Conservation (phyloP, 2,113 vertebrate species). For the Indicator maculatus region DNA sequence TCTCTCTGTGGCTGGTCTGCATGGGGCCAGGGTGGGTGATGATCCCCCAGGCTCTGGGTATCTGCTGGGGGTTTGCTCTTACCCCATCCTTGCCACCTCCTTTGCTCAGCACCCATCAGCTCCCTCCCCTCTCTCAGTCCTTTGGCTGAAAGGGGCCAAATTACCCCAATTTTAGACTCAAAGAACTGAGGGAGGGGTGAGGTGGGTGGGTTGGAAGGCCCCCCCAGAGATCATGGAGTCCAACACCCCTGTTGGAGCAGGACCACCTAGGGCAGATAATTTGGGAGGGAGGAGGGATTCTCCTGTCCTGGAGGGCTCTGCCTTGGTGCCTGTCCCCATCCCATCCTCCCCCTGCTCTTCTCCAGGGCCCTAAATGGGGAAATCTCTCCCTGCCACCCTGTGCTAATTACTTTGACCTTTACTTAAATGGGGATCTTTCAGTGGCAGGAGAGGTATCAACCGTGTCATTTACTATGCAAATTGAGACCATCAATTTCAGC, state of each 20-base stretch:
- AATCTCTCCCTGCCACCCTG: neutral
- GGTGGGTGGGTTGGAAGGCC: no score
- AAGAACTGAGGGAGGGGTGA: no score
- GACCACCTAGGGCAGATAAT: no score
- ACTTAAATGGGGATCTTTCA: constrained; percentile 38
- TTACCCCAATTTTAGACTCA: neutral
- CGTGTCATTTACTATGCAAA: constrained; percentile 71
- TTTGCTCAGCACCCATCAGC: neutral
- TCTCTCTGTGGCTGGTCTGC: no score
- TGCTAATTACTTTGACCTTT: constrained; percentile 65
- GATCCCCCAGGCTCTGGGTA: rapidly evolving
- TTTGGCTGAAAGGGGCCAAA: neutral
- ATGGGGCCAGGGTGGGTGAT: rapidly evolving
- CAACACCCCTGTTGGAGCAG: no score
- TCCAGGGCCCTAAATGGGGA: neutral
- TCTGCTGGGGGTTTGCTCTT: neutral
- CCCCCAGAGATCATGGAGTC: no score
- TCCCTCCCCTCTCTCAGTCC: rapidly evolving
- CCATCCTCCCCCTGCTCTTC: neutral
- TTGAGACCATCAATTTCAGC: constrained; percentile 62
- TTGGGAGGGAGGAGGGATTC: rapidly evolving
- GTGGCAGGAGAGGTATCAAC: constrained; percentile 52
- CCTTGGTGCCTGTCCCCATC: neutral
- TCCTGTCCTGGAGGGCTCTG: rapidly evolving
- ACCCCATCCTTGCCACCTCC: neutral